Percentiles rank a stretch among this genome's conserved stretches.
These are phyloP conservation scores for Drosophila elegans DNA, from an alignment of 1,140 invertebrate genomes.

Conservation along the genomic window DNA sequence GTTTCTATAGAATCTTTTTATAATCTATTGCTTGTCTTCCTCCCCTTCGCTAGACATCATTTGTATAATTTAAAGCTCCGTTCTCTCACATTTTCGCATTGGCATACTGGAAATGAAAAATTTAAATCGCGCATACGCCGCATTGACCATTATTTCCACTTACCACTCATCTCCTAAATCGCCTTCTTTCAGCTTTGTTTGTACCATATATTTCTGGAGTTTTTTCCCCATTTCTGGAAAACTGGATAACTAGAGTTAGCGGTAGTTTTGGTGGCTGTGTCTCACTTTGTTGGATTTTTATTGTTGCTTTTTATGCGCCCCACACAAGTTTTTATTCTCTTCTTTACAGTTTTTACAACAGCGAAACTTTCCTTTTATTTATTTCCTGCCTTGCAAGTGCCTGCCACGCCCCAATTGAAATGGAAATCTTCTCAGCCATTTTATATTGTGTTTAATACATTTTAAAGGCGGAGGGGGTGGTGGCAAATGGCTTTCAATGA, in stretches of 20 bases:
- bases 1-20: background rate
- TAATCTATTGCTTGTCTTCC: constrained; percentile 13
- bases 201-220: constrained; percentile 16
- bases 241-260: constrained; percentile 34
- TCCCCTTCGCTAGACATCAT: constrained; percentile 1
- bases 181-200: constrained; percentile 5
- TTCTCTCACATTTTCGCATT: background rate
- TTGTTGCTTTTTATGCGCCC: constrained; percentile 37
- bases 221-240: background rate
- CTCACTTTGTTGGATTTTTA: constrained; percentile 41
- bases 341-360: constrained; percentile 12
- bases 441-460: constrained; percentile 53
- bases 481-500: constrained; percentile 22
- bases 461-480: constrained; percentile 17
- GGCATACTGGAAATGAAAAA: constrained; percentile 18
- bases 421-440: constrained; percentile 37
- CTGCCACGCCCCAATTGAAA: constrained; percentile 42
- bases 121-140: constrained; percentile 46
- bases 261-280: constrained; percentile 43
- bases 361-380: constrained; percentile 43
- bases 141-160: constrained; percentile 46
- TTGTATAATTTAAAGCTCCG: constrained; percentile 27
- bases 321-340: constrained; percentile 42
- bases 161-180: constrained; percentile 36
- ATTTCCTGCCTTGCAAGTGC: constrained; percentile 45